Evolutionary conservation across 1,140 invertebrate genomes (phyloP).

Genomic region (Asbolus verrucosus): DNA sequence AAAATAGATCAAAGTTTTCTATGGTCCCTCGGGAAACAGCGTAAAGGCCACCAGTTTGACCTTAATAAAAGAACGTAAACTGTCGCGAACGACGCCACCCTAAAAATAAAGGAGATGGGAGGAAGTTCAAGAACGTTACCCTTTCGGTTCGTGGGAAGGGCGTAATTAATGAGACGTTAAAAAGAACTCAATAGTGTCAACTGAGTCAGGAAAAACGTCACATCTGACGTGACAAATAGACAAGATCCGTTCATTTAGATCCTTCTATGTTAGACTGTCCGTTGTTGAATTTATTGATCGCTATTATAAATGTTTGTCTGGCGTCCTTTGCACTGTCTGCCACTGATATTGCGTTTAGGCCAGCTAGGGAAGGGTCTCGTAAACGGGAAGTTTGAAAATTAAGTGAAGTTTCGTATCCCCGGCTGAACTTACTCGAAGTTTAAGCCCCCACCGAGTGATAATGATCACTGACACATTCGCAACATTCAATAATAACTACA

Average conservation of each 20-base stretch:
- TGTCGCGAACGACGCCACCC: slow-evolving; percentile 15
- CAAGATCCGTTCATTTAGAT: neutral
- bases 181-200: slow-evolving; percentile 28
- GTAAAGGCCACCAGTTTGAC: slow-evolving; percentile 3
- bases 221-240: slow-evolving; percentile 29
- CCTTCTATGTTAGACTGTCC: slow-evolving; percentile 6
- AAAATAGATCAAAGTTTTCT: slow-evolving; percentile 5
- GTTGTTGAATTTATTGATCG: slow-evolving; percentile 21
- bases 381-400: slow-evolving; percentile 14
- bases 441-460: no score
- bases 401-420: slow-evolving; percentile 7
- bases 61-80: slow-evolving; percentile 22
- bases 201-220: slow-evolving; percentile 39
- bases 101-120: slow-evolving; percentile 23
- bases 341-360: slow-evolving; percentile 13
- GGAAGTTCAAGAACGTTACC: slow-evolving; percentile 43
- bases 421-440: neutral
- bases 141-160: slow-evolving; percentile 31
- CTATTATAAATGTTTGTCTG: slow-evolving; percentile 34
- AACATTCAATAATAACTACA: no score
- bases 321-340: slow-evolving; percentile 30
- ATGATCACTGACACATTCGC: no score
- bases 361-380: slow-evolving; percentile 21
- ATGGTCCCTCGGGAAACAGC: neutral
- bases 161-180: slow-evolving; percentile 40